A percentile compares a stretch with the other conserved stretches of the same genome.
Conservation (phyloP, 2,113 vertebrate species). For the Pterophyllum scalare region DNA sequence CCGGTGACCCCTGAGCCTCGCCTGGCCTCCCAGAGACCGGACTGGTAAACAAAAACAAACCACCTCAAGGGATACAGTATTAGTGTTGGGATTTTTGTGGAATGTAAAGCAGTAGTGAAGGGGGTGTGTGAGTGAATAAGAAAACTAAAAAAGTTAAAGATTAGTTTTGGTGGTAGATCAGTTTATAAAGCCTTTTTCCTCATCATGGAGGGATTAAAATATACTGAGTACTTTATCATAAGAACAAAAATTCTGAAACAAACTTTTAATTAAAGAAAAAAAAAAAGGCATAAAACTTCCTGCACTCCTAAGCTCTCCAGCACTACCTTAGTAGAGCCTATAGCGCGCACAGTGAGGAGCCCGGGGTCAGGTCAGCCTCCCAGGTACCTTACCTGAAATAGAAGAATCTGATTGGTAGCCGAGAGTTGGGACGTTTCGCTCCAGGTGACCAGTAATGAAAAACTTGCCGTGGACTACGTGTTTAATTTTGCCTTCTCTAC, state of each 20-base stretch:
- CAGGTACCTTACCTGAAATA: constrained; percentile 24
- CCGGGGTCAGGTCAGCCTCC: neutral
- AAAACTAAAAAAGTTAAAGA: neutral
- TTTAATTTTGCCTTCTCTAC: constrained; percentile 6
- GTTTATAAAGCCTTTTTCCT: neutral
- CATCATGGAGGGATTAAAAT: neutral
- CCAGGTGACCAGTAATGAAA: constrained; percentile 25
- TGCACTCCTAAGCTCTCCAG: too few species aligned
- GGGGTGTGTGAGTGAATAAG: neutral
- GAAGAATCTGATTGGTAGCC: constrained; percentile 38
- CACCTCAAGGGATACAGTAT: neutral
- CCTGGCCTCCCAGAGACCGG: neutral
- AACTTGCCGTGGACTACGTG: constrained; percentile 31
- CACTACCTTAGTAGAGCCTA: too few species aligned
- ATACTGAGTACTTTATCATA: neutral
- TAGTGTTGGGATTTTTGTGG: neutral
- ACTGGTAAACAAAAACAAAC: constrained; percentile 29
- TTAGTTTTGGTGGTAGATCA: neutral
- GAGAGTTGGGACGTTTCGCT: neutral
- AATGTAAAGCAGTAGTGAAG: neutral
- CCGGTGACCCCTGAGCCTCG: constrained; percentile 15
- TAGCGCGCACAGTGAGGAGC: neutral
- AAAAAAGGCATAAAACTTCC: too few species aligned
- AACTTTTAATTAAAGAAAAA: too few species aligned
- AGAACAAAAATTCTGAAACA: neutral